These are phyloP conservation scores for Calliopum simillimum DNA, from an alignment of 2,888 invertebrate genomes.

Conservation along the genomic window DNA sequence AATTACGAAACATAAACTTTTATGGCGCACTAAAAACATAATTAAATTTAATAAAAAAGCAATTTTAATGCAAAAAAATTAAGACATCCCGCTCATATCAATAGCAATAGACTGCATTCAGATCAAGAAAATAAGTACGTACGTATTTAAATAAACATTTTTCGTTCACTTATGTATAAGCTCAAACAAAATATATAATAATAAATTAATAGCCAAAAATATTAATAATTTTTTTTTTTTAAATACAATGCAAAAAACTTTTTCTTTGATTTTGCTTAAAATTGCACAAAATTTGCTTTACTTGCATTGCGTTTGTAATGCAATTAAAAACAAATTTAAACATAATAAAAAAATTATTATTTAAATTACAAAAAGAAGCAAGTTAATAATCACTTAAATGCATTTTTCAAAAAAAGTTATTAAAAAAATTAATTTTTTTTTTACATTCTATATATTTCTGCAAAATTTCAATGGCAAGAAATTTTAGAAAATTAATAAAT, in stretches of 20 bases:
- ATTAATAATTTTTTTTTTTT: background rate
- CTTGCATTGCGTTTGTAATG: background rate
- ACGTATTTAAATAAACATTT: too few relatives aligned
- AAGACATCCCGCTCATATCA: too few relatives aligned
- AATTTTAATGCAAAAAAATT: too few relatives aligned
- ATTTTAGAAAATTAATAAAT: conserved; percentile 26
- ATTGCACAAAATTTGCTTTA: conserved; percentile 27
- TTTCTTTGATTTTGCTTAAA: background rate
- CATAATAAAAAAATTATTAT: conserved; percentile 7
- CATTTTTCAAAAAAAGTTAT: conserved; percentile 2
- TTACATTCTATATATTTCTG: background rate
- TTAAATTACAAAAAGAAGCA: conserved; percentile 13
- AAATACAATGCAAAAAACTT: background rate
- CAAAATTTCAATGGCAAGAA: conserved; percentile 44
- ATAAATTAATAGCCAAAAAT: conserved; percentile 10
- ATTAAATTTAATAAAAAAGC: background rate
- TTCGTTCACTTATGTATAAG: too few relatives aligned
- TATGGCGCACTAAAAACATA: conserved; percentile 33
- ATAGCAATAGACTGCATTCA: too few relatives aligned
- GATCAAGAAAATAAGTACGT: too few relatives aligned
- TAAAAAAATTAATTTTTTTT: too few relatives aligned
- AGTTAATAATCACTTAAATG: conserved; percentile 31
- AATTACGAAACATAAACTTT: conserved; percentile 21
- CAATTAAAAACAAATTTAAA: conserved; percentile 22
- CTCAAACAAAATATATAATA: background rate